phyloP scores from a whole-genome alignment of 1,140 invertebrate species.

The Acyrthosiphon pisum region DNA sequence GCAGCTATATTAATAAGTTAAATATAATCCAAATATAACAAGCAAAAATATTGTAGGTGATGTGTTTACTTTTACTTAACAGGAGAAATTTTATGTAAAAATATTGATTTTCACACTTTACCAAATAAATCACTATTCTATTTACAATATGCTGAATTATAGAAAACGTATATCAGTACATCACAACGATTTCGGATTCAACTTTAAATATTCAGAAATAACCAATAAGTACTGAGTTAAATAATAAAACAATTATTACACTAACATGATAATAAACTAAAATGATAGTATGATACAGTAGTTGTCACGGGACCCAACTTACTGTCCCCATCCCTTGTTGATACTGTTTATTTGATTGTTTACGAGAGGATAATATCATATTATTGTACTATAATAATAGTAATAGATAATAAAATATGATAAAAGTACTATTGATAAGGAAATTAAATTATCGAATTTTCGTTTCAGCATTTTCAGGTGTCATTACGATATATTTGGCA shows the following conservation, averaged over 20 bases:
- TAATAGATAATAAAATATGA: background rate
- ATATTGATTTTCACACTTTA: background rate
- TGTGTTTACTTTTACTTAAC: background rate
- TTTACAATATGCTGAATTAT: background rate
- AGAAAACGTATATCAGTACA: background rate
- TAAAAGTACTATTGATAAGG: background rate
- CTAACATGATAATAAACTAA: background rate
- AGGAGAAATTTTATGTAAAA: background rate
- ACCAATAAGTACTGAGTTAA: background rate
- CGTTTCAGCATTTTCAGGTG: too few relatives aligned
- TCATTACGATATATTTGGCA: too few relatives aligned
- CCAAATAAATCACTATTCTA: background rate
- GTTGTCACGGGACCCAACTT: too few relatives aligned
- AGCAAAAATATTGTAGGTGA: background rate
- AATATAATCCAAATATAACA: background rate
- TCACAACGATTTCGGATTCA: background rate
- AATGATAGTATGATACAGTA: background rate
- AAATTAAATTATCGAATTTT: too few relatives aligned
- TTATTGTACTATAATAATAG: too few relatives aligned
- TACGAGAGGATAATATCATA: too few relatives aligned
- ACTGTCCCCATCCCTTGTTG: background rate
- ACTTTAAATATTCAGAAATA: background rate
- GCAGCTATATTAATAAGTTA: background rate
- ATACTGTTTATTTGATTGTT: background rate
- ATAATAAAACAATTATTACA: background rate